Evolutionary conservation across 2,113 vertebrate species (phyloP).

Genomic region (Ceyx margarethae): DNA sequence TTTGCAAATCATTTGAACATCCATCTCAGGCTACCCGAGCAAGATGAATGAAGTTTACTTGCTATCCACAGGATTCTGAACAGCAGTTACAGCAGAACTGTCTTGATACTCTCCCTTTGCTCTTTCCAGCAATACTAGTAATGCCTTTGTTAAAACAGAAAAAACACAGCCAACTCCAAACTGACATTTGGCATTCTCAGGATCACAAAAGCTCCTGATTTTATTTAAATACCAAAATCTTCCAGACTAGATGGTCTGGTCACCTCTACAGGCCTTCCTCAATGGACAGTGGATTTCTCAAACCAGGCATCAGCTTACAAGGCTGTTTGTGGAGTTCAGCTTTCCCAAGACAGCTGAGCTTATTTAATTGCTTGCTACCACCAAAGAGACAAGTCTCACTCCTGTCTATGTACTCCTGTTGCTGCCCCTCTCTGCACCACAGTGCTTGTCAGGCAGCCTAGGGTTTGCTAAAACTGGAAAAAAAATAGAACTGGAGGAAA

Average conservation of each 20-base stretch:
- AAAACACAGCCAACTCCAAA: background rate
- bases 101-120: background rate
- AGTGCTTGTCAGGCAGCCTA: background rate
- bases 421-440: background rate
- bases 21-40: background rate
- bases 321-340: background rate
- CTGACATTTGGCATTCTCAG: background rate
- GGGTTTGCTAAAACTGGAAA: background rate
- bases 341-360: constrained; percentile 50
- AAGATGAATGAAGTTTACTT: background rate
- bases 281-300: constrained; percentile 18
- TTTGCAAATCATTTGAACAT: background rate
- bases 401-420: background rate
- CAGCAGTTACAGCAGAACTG: background rate
- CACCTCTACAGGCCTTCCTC: constrained; percentile 4
- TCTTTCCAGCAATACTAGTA: background rate
- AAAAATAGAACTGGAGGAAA: background rate
- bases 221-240: background rate
- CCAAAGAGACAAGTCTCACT: background rate
- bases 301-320: background rate
- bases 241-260: background rate
- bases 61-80: background rate
- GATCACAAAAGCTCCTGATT: background rate
- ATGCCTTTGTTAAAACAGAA: background rate
- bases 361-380: constrained; percentile 15